phyloP scores from a whole-genome alignment of 2,888 invertebrate species.

The Cenopis cana region DNA sequence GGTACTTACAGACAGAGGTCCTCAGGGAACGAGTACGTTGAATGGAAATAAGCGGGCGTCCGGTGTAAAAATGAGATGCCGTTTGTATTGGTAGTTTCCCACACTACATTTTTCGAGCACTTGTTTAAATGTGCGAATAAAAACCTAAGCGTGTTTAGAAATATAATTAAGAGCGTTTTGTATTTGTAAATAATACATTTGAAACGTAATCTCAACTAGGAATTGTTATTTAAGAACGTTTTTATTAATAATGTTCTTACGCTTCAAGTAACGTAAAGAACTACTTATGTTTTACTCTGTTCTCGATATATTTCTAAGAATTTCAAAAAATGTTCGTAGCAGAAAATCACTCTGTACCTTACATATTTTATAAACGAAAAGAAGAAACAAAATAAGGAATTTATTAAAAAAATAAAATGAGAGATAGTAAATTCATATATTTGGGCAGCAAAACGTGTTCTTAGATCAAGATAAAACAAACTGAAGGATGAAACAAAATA shows the following conservation, averaged over 20 bases:
- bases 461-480: slow-evolving; percentile 11
- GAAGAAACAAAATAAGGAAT: not conserved
- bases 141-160: too few species aligned
- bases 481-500: slow-evolving; percentile 18
- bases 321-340: too few species aligned
- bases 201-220: too few species aligned
- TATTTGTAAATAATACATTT: too few species aligned
- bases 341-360: too few species aligned
- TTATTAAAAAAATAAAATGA: not conserved
- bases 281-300: too few species aligned
- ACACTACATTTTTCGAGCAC: not conserved
- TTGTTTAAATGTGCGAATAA: not conserved
- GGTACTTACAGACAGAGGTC: not conserved
- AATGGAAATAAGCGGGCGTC: slow-evolving; percentile 3
- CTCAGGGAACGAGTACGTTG: not conserved
- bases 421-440: not conserved
- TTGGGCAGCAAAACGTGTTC: not conserved
- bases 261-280: too few species aligned
- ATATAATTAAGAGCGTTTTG: too few species aligned
- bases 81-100: not conserved
- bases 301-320: too few species aligned
- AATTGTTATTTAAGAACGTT: too few species aligned
- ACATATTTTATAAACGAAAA: too few species aligned
- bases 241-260: too few species aligned
- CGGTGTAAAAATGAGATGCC: not conserved